phyloP scores from a whole-genome alignment of 2,797 vertebrate genomes.

The Galago senegalensis region DNA sequence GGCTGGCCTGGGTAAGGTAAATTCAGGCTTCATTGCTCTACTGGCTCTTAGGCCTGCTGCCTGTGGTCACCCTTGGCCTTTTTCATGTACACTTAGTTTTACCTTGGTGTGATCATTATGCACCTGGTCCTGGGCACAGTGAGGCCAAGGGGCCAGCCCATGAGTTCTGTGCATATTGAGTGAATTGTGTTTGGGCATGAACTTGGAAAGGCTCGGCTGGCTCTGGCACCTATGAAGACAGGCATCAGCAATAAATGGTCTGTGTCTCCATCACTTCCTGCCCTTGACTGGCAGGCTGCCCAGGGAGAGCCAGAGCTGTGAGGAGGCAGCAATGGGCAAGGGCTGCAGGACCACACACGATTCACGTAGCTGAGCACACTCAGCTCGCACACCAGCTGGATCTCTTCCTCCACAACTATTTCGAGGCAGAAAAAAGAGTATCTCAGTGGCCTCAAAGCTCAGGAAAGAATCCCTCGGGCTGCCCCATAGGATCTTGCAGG shows the following conservation, averaged over 20 bases:
- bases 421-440: background rate
- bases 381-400: accelerated
- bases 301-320: background rate
- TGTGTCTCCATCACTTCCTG: background rate
- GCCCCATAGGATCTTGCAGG: accelerated
- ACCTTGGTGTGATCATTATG: background rate
- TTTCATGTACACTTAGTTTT: accelerated
- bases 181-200: background rate
- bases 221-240: accelerated
- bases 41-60: no score
- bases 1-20: background rate
- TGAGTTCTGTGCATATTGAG: accelerated
- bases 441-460: accelerated
- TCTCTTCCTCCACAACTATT: accelerated
- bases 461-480: no score
- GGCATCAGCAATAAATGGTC: no score
- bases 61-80: background rate
- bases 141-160: background rate
- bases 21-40: accelerated
- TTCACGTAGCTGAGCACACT: background rate
- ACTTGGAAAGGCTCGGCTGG: accelerated
- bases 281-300: background rate
- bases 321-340: accelerated
- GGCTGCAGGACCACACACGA: accelerated
- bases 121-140: background rate